Evolutionary conservation across 2,797 vertebrate genomes (phyloP).

Genomic region (Denticeps clupeoides): DNA sequence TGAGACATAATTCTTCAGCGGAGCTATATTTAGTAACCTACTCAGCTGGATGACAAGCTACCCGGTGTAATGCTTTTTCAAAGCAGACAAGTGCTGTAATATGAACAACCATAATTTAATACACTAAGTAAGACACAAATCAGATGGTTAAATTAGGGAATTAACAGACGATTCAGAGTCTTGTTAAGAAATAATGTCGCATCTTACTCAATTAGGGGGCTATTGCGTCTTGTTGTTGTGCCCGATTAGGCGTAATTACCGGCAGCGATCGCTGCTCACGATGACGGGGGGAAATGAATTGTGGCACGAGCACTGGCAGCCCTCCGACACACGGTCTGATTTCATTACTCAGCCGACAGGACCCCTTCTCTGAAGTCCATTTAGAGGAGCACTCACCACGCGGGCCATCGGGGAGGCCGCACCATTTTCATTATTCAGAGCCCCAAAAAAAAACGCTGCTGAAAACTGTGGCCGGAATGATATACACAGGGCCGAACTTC

Average conservation of each 20-base stretch:
- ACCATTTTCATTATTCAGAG: slow-evolving; percentile 32
- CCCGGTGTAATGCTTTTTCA: too few species aligned
- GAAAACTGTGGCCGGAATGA: slow-evolving; percentile 26
- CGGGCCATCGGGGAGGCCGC: slow-evolving; percentile 14
- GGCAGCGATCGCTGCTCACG: slow-evolving; percentile 21
- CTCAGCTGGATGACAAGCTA: too few species aligned
- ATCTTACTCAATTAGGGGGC: slow-evolving; percentile 30
- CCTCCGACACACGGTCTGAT: slow-evolving; percentile 12
- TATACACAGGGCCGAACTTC: slow-evolving; percentile 25
- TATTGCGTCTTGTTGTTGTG: slow-evolving; percentile 20
- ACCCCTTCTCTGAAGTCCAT: slow-evolving; percentile 10
- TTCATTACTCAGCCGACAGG: slow-evolving; percentile 4
- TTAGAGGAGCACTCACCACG: slow-evolving; percentile 11
- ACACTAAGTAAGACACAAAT: slow-evolving; percentile 18
- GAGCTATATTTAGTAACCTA: too few species aligned
- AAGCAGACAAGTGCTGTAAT: neutral
- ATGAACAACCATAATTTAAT: slow-evolving; percentile 14
- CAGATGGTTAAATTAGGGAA: slow-evolving; percentile 19
- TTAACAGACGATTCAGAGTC: slow-evolving; percentile 17
- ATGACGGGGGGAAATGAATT: slow-evolving; percentile 22
- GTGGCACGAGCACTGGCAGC: slow-evolving; percentile 10
- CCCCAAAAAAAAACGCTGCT: slow-evolving; percentile 25
- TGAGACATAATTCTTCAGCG: too few species aligned
- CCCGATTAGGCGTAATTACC: slow-evolving; percentile 24
- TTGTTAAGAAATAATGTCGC: slow-evolving; percentile 24